Base-by-base conservation (phyloP, 2,113 vertebrate species). In the Prunella fulvescens region DNA sequence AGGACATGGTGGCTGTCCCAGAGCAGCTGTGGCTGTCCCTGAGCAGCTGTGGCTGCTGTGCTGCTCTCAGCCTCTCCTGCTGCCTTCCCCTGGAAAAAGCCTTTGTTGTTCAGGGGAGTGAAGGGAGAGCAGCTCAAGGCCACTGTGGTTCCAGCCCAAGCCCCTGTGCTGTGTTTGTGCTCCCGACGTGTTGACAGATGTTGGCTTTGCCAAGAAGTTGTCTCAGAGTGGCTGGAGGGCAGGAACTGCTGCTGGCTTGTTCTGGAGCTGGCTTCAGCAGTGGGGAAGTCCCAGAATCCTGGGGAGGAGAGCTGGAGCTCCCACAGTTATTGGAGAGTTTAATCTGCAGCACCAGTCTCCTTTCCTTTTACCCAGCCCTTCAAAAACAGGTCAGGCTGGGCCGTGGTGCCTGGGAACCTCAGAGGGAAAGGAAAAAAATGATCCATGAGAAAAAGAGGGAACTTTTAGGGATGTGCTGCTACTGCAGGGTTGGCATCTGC, bases 151-250 rank as follows among this genome's bases (percentile, higher is more conserved):
- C 22, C 72, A 35, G 62, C n/a, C 42, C 48, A 2, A 45, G 33
- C 31, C 31, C 45, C 39, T 54, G 57, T 2, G 29, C 80, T 57
- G 61, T 2, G 2, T n/a, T 44, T 66, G 54, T 60, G 23, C 6
- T 57, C 22, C 12, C 0, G 1, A 2, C 1, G 16, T 3, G 35
- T 6, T 72, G 76, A 19, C 51, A 67, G 53, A n/a, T 1, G 2
- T 6, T 15, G 53, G 19, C 33, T 67, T 77, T 83, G 88, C 67
- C 81, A 69, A 50, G 67, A 40, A 67, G 19, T 4, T 39, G 60
- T 86, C 57, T 48, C 1, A 0, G 45, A 20, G 37, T 39, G 44
- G 33, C 51, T 48, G 4, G 0, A 71, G 51, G 88, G 33, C 72
- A 64, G 88, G 48, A 80, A 7, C 22, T 28, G 29, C 35, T 77